A percentile compares a stretch with the other conserved stretches of the same genome.
These are phyloP conservation scores for Neuroterus valhalla DNA, from an alignment of 1,140 invertebrate genomes.

Conservation along the genomic window DNA sequence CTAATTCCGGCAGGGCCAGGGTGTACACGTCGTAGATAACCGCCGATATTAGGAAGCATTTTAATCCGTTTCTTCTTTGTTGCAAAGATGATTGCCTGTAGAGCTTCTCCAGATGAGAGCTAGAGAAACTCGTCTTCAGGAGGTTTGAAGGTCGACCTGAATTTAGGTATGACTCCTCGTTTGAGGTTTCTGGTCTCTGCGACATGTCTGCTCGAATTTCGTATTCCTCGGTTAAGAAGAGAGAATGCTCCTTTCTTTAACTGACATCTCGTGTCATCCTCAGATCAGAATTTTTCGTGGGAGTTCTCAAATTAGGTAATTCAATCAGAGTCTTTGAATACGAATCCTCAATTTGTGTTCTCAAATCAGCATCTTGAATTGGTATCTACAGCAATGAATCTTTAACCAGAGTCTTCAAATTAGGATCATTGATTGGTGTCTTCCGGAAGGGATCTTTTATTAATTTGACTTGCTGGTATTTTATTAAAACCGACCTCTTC, in stretches of 20 bases:
- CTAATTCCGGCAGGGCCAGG: constrained; percentile 67
- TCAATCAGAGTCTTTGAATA: too few relatives aligned
- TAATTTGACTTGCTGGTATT: too few relatives aligned
- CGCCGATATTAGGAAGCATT: constrained; percentile 83
- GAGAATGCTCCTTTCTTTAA: neutral
- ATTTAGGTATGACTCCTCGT: constrained; percentile 73
- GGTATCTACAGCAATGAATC: too few relatives aligned
- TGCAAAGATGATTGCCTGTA: constrained; percentile 86
- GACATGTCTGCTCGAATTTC: constrained; percentile 53
- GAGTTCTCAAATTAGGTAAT: too few relatives aligned
- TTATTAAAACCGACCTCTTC: too few relatives aligned
- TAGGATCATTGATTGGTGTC: too few relatives aligned
- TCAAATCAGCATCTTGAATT: too few relatives aligned
- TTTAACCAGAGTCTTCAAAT: too few relatives aligned
- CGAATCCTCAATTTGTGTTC: too few relatives aligned
- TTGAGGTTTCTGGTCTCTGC: constrained; percentile 62
- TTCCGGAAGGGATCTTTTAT: too few relatives aligned
- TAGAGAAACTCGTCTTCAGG: constrained; percentile 68
- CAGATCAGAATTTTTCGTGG: neutral
- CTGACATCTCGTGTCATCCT: neutral
- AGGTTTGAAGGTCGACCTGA: constrained; percentile 70
- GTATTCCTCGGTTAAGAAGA: neutral
- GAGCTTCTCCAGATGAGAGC: constrained; percentile 79
- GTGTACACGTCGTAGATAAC: constrained; percentile 82
- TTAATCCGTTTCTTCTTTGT: constrained; percentile 85